Conservation (phyloP, 2,888 invertebrate species). For the Patella ulyssiponensis region DNA sequence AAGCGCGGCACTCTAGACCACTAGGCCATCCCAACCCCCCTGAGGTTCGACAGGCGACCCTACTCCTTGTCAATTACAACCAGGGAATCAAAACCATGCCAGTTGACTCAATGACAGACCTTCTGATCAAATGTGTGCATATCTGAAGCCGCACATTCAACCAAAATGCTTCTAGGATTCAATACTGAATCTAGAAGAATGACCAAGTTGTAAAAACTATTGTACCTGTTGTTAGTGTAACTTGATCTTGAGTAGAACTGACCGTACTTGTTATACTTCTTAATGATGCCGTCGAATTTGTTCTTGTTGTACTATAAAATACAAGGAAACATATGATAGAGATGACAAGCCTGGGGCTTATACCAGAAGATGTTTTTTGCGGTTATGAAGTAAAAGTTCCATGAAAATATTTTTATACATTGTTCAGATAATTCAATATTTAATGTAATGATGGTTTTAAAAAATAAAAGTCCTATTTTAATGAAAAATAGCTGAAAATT, state of each 20-base stretch:
- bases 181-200: slow-evolving; percentile 8
- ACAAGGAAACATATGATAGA: slow-evolving; percentile 14
- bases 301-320: slow-evolving; percentile 57
- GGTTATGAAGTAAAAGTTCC: too few species aligned
- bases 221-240: slow-evolving; percentile 4
- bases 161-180: neutral
- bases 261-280: slow-evolving; percentile 41
- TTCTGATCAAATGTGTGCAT: too few species aligned
- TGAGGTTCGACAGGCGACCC: too few species aligned
- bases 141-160: too few species aligned
- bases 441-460: neutral
- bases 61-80: too few species aligned
- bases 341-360: neutral
- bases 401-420: too few species aligned
- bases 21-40: too few species aligned
- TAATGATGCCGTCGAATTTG: slow-evolving; percentile 62
- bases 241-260: slow-evolving; percentile 40
- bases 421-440: neutral
- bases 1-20: too few species aligned
- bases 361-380: too few species aligned
- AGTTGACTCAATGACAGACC: too few species aligned
- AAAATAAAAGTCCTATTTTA: neutral
- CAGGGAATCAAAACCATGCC: too few species aligned
- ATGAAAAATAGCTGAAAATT: neutral
- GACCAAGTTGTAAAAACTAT: neutral